Evolutionary conservation across 1,140 invertebrate genomes (phyloP), one percentile per base, ranked within the genome.

Genomic region (Panagrolaimus sp.): DNA sequence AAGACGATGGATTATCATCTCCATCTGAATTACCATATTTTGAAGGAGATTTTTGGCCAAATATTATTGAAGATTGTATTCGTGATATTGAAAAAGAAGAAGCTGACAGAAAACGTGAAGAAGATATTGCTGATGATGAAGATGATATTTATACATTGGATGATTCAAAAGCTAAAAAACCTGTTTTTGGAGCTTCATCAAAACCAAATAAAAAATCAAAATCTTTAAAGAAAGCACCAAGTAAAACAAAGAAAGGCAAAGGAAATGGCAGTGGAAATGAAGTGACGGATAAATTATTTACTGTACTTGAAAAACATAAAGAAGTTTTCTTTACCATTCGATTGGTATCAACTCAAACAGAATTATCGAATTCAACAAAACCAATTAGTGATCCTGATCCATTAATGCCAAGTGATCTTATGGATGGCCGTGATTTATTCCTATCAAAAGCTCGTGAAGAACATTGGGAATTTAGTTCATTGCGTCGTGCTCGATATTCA

Each of bases 41-140:
- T 68, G 96, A 98, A 85, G 96, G 96, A 51, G 96, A 98, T 85
- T 98, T 97, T 85, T 98, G 96, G 96, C 95, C 96, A 7, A 98
- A 98, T 85, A 93, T 98, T 8, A 86, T 99, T 9, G 96, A 99
- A 86, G 96, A 99, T 83, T 94, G 92, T 82, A 98, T 99, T 67
- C 96, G 96, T 84, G 95, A 98, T 84, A 86, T 97, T 70, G 78
- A 84, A 70, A 75, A 82, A n/a, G 65, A 93, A 97, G 84, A 93
- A 97, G n/a, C n/a, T n/a, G n/a, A n/a, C 83, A 92, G 96, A 84
- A 92, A 97, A n/a, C n/a, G n/a, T 79, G 93, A 95, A 83, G 92
- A 61, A 90, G 93, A 82, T 7, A 38, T 4, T 38, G 31, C 31
- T 25, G 20, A 27, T 11, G 11, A n/a, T n/a, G 51, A 16, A 5